These are phyloP conservation scores for Scaptomyza reducta DNA, from an alignment of 2,888 invertebrate genomes.

Conservation along the genomic window DNA sequence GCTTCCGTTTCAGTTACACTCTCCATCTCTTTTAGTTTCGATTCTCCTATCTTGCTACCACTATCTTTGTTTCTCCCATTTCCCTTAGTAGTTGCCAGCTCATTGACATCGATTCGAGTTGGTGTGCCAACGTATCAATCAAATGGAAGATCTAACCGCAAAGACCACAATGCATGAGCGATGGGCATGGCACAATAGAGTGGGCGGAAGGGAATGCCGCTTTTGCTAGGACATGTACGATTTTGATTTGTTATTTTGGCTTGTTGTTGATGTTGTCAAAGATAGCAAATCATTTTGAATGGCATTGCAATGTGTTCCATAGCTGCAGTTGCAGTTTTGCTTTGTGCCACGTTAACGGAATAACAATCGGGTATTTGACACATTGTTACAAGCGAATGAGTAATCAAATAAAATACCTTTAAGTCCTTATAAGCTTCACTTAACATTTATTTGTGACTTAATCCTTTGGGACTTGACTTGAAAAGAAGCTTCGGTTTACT, in stretches of 20 bases:
- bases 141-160: constrained; percentile 41
- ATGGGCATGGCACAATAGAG: constrained; percentile 10
- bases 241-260: constrained; percentile 61
- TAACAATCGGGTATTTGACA: not conserved
- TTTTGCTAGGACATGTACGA: constrained; percentile 19
- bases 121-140: constrained; percentile 46
- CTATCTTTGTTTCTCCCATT: not conserved
- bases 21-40: not conserved
- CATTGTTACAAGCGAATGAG: too few species aligned
- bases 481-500: not conserved
- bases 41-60: not conserved
- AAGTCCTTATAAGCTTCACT: too few species aligned
- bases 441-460: too few species aligned
- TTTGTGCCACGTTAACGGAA: not conserved
- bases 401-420: too few species aligned
- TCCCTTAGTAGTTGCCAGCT: constrained; percentile 13
- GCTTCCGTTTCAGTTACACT: constrained; percentile 3
- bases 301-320: constrained; percentile 33
- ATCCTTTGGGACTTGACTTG: too few species aligned
- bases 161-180: constrained; percentile 18
- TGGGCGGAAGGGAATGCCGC: not conserved
- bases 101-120: constrained; percentile 29
- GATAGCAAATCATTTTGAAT: constrained; percentile 46
- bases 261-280: constrained; percentile 14
- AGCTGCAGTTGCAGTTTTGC: constrained; percentile 6